Evolutionary conservation across 2,113 vertebrate genomes (phyloP).

Genomic region (Propithecus coquereli): DNA sequence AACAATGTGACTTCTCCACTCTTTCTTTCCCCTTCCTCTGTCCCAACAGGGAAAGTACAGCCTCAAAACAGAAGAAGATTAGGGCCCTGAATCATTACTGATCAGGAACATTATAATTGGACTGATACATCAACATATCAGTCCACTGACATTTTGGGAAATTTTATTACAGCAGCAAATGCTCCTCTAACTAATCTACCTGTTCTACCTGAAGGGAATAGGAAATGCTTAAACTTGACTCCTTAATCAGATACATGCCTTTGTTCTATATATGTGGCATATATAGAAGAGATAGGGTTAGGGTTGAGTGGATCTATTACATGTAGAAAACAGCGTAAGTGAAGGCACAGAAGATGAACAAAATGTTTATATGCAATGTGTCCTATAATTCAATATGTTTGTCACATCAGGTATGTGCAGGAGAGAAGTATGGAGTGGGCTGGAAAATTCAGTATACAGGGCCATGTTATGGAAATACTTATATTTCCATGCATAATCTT

Average conservation of each 20-base stretch:
- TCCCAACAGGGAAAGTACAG: accelerated
- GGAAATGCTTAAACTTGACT: not conserved
- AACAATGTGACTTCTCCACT: not conserved
- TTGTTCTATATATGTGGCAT: not conserved
- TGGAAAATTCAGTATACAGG: not conserved
- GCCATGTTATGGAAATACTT: not conserved
- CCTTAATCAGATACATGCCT: not conserved
- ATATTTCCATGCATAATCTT: not conserved
- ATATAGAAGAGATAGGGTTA: not conserved
- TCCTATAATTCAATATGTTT: not conserved
- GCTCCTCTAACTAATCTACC: not conserved
- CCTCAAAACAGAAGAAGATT: not conserved
- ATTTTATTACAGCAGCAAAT: not conserved
- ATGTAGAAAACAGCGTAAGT: not conserved
- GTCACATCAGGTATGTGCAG: not conserved
- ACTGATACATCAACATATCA: not conserved
- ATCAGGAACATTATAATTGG: not conserved
- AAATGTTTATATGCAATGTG: not conserved
- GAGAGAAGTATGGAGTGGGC: not conserved
- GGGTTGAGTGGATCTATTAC: not conserved
- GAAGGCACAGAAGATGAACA: not conserved
- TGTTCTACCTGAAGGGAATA: not conserved
- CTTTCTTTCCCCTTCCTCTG: not conserved
- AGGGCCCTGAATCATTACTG: not conserved
- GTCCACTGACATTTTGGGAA: not conserved